Base-by-base conservation (phyloP, 2,888 invertebrate species). In the Molorchus minor region DNA sequence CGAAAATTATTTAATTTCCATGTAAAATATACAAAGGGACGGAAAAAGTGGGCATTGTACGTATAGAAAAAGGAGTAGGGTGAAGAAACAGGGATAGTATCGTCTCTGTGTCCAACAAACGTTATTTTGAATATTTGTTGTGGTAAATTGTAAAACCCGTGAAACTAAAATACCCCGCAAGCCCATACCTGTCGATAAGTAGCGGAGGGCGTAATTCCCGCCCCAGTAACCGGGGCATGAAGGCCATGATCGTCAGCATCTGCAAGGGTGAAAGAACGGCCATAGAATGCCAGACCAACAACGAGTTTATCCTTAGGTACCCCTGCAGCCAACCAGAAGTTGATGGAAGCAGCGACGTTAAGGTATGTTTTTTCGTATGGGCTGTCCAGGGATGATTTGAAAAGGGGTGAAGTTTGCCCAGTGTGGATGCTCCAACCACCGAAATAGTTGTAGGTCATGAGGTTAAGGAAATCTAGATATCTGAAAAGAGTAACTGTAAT, bases 261-360 rank as follows among this genome's bases (percentile, higher is more conserved):
- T 0, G 77, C 71, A n/a, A 92, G 76, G 0, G 83, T 85, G 67
- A 87, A 93, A 0, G 87, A 82, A 45, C 87, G 83, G 0, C 91
- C 92, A 63, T 90, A 92, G n/a, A 87, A 82, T 0, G 89, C 87
- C 29, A 91, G 78, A 0, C 93, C 93, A 0, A 92, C 63, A 0
- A 87, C 78, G 0, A 93, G 67, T 74, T 92, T 92, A 1, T 85
- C 80, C 0, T 83, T 77, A 1, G 83, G 79, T 0, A 84, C 85
- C 4, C 87, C 87, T 55, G 83, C 80, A 1, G 78, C 75, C 5
- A 86, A 63, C 85, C 85, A 87, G 58, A 81, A 81, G 20, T 78
- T 70, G 1, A 86, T 77, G 1, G 81, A 76, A 35, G 76, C 79
- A 49, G 84, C 76, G 81, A 83, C 45, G 19, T 70, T 70, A 1